Evolutionary conservation across 2,888 invertebrate species (phyloP).

Genomic region (Theretra japonica): DNA sequence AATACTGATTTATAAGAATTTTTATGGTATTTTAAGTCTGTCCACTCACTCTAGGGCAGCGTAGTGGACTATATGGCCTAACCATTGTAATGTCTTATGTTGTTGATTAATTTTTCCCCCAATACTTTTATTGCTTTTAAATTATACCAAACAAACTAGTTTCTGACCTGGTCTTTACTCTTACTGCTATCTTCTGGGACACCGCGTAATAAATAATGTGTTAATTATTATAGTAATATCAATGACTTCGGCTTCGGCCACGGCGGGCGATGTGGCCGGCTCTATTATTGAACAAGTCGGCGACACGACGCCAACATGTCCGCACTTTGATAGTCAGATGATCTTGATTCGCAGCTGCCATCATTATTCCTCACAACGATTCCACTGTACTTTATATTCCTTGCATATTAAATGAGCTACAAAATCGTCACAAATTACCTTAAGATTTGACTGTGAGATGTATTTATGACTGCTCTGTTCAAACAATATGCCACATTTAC

Average conservation of each 20-base stretch:
- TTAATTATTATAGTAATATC: neutral
- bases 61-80: no score
- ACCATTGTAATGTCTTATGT: no score
- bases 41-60: no score
- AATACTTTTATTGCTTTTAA: no score
- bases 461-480: constrained; percentile 69
- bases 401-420: constrained; percentile 82
- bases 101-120: no score
- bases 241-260: neutral
- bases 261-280: neutral
- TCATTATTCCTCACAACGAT: constrained; percentile 55
- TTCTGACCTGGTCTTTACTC: no score
- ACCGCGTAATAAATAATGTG: neutral
- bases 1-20: no score
- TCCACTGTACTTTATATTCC: constrained; percentile 80
- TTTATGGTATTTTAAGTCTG: no score
- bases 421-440: constrained; percentile 83
- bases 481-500: constrained; percentile 56
- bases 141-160: no score
- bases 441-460: constrained; percentile 82
- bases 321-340: constrained; percentile 71
- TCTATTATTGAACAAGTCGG: neutral
- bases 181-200: no score
- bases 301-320: constrained; percentile 35
- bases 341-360: constrained; percentile 68